These are phyloP conservation scores for Carposina sasakii DNA, from an alignment of 1,140 invertebrate genomes.

Conservation along the genomic window DNA sequence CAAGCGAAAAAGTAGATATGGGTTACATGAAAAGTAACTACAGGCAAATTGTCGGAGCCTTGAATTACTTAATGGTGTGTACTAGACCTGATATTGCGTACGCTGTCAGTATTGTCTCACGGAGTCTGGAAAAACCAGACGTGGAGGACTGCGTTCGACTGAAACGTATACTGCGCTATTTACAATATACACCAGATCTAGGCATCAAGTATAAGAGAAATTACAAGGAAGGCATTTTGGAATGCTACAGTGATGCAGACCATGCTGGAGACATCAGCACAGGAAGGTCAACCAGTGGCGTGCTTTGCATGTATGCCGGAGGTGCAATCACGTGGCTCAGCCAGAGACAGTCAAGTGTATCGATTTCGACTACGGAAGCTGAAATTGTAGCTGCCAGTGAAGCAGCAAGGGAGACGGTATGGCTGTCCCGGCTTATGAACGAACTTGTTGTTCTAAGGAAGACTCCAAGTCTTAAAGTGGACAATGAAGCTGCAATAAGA, in stretches of 20 bases:
- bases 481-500: slow-evolving; percentile 33
- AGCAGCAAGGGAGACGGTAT: slow-evolving; percentile 46
- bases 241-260: slow-evolving; percentile 50
- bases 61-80: slow-evolving; percentile 44
- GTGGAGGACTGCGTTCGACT: slow-evolving; percentile 32
- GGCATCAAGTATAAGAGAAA: background rate
- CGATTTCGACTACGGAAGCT: slow-evolving; percentile 54
- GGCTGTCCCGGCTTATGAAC: slow-evolving; percentile 28
- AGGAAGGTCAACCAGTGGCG: slow-evolving; percentile 38
- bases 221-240: slow-evolving; percentile 19
- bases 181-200: slow-evolving; percentile 8
- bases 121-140: slow-evolving; percentile 43
- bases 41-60: slow-evolving; percentile 47
- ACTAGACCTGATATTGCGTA: slow-evolving; percentile 57
- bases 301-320: slow-evolving; percentile 32
- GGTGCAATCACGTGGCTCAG: slow-evolving; percentile 39
- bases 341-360: slow-evolving; percentile 36
- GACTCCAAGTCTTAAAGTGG: slow-evolving; percentile 21
- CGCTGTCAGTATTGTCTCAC: slow-evolving; percentile 37
- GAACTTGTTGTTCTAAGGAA: background rate
- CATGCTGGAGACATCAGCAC: slow-evolving; percentile 37
- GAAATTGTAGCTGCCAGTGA: slow-evolving; percentile 62
- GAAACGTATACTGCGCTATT: slow-evolving; percentile 25
- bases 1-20: too few species aligned
- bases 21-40: too few species aligned